phyloP scores from a whole-genome alignment of 2,888 invertebrate genomes.

The Synanthedon myopaeformis region DNA sequence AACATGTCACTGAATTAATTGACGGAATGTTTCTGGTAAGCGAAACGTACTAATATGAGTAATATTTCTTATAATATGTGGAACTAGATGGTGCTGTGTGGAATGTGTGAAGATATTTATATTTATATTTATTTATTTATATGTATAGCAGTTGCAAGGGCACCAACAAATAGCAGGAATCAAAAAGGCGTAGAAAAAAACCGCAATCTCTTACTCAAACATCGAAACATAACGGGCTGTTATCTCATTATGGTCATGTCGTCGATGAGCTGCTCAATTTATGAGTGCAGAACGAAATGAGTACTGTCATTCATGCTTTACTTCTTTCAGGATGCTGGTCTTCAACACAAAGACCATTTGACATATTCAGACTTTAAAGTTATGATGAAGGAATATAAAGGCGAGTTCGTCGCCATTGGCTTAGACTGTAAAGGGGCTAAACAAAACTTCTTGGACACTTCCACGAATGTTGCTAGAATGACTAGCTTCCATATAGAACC shows the following conservation, averaged over 20 bases:
- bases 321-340: conserved; percentile 80
- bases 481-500: conserved; percentile 93
- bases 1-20: conserved; percentile 91
- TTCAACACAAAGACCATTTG: conserved; percentile 89
- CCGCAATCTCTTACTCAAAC: too few species aligned
- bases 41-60: too few species aligned
- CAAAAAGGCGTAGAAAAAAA: too few species aligned
- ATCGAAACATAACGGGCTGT: too few species aligned
- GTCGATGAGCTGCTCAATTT: too few species aligned
- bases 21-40: conserved; percentile 91
- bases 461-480: conserved; percentile 95
- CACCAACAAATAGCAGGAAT: too few species aligned
- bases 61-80: too few species aligned
- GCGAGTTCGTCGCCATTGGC: conserved; percentile 94
- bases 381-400: conserved; percentile 97
- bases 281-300: not conserved
- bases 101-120: too few species aligned
- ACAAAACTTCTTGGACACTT: conserved; percentile 93
- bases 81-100: too few species aligned
- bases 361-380: conserved; percentile 93
- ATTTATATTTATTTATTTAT: too few species aligned
- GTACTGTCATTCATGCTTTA: not conserved
- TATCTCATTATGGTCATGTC: too few species aligned
- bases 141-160: too few species aligned
- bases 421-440: conserved; percentile 95